phyloP scores from a whole-genome alignment of 2,113 vertebrate genomes.

The Lota lota region DNA sequence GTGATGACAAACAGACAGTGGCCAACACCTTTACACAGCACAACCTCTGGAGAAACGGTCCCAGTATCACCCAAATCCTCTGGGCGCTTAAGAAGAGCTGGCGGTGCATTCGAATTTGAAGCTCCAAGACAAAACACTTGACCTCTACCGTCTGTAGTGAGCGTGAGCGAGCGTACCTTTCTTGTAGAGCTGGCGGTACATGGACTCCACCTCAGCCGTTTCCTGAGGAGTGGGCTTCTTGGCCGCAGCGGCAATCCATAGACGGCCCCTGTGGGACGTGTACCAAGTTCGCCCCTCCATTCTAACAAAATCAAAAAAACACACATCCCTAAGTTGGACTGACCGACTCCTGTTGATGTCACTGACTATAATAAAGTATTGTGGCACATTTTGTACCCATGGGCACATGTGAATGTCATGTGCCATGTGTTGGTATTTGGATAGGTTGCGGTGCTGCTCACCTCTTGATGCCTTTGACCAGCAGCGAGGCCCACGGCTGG shows the following conservation, averaged over 20 bases:
- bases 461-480: constrained; percentile 91
- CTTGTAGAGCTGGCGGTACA: constrained; percentile 77
- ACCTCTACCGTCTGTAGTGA: too few relatives aligned
- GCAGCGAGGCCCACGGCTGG: constrained; percentile 95
- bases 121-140: neutral
- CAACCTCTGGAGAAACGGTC: too few relatives aligned
- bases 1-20: constrained; percentile 34
- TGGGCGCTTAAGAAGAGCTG: neutral
- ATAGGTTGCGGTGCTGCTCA: constrained; percentile 10
- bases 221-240: constrained; percentile 88
- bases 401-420: too few relatives aligned
- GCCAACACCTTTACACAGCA: neutral
- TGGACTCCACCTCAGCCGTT: constrained; percentile 82
- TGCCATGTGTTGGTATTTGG: neutral
- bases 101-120: neutral
- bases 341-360: too few relatives aligned
- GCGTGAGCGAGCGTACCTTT: constrained; percentile 70
- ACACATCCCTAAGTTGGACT: neutral
- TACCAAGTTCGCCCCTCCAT: constrained; percentile 97
- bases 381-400: too few relatives aligned
- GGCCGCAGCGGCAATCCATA: constrained; percentile 95
- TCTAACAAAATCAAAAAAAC: constrained; percentile 63
- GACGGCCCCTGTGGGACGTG: constrained; percentile 86
- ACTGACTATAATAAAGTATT: too few relatives aligned
- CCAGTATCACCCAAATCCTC: neutral